Evolutionary conservation across 2,888 invertebrate genomes (phyloP).

Genomic region (Chalcis sispes): DNA sequence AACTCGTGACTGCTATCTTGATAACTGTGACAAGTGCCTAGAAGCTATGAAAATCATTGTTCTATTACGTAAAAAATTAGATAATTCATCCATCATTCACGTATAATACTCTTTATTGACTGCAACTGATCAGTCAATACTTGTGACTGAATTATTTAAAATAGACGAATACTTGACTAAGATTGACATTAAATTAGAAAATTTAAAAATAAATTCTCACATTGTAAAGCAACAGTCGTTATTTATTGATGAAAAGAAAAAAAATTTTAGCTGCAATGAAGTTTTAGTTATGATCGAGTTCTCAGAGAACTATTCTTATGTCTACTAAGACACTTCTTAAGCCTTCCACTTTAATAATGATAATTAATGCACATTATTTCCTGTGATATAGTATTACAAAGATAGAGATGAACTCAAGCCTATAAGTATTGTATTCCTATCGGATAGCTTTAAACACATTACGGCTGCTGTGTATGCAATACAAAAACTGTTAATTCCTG

Average conservation of each 20-base stretch:
- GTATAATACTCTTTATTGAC: constrained; percentile 23
- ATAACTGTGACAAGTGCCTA: constrained; percentile 23
- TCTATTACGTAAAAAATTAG: constrained; percentile 14
- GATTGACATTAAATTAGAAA: not conserved
- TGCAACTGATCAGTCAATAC: constrained; percentile 8
- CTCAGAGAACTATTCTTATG: constrained; percentile 37
- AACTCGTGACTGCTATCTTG: constrained; percentile 7
- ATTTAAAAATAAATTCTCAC: constrained; percentile 12
- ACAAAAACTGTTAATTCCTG: constrained; percentile 15
- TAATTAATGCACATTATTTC: constrained; percentile 17
- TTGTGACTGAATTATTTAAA: not conserved
- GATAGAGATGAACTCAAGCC: constrained; percentile 17
- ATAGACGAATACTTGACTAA: not conserved
- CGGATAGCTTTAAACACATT: constrained; percentile 22
- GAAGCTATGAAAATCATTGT: constrained; percentile 9
- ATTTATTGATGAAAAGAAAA: constrained; percentile 20
- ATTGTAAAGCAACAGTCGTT: constrained; percentile 7
- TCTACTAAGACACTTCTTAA: constrained; percentile 31
- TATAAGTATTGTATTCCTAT: constrained; percentile 17
- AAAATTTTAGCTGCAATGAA: not conserved
- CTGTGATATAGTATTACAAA: constrained; percentile 33
- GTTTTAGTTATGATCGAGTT: too few relatives aligned
- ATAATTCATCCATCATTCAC: constrained; percentile 5
- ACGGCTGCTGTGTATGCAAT: constrained; percentile 16
- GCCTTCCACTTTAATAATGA: constrained; percentile 27